phyloP scores from a whole-genome alignment of 2,888 invertebrate species.

The Alcis repandata region DNA sequence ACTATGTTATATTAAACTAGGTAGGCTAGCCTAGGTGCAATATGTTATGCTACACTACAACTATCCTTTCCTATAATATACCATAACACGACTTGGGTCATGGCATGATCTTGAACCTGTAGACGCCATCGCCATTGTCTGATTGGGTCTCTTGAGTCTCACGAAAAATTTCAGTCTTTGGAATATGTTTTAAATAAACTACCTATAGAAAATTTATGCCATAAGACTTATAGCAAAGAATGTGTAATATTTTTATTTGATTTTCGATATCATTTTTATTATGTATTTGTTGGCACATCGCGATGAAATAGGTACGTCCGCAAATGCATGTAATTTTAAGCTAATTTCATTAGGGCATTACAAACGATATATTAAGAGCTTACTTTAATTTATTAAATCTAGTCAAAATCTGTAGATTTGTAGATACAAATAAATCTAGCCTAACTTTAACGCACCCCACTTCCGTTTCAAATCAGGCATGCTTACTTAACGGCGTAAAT shows the following conservation, averaged over 20 bases:
- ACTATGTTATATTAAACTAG: too few species aligned
- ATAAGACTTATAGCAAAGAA: too few species aligned
- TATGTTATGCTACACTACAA: too few species aligned
- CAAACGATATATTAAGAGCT: too few species aligned
- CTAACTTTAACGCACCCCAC: background rate
- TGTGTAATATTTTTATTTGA: too few species aligned
- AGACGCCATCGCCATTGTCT: slow-evolving; percentile 39
- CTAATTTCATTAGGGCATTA: too few species aligned
- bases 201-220: too few species aligned
- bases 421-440: background rate
- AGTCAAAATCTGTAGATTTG: background rate
- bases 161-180: slow-evolving; percentile 9
- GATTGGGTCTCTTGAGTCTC: slow-evolving; percentile 6
- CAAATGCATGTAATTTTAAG: too few species aligned
- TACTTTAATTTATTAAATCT: too few species aligned
- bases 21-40: background rate
- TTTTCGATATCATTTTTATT: too few species aligned
- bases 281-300: too few species aligned
- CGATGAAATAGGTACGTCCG: too few species aligned
- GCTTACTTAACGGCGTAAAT: background rate
- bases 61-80: background rate
- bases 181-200: background rate
- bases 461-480: background rate
- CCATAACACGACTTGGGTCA: slow-evolving; percentile 19
- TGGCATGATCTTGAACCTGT: slow-evolving; percentile 44